phyloP scores from a whole-genome alignment of 2,113 vertebrate genomes.

The Ginglymostoma cirratum region DNA sequence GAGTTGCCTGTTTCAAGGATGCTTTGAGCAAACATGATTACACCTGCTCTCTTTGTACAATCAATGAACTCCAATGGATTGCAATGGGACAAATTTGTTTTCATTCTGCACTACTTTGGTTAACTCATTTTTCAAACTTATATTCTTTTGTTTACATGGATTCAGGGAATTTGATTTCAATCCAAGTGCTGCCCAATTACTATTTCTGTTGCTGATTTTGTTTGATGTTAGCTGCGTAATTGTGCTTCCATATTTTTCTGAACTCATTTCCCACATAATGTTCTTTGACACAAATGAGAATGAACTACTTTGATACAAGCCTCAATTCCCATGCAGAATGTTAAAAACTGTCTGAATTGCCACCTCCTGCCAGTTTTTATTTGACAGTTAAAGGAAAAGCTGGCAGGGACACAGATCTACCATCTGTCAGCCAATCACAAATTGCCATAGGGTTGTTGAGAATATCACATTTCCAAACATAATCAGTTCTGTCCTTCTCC shows the following conservation, averaged over 20 bases:
- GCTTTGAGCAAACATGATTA: background rate
- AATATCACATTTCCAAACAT: background rate
- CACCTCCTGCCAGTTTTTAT: background rate
- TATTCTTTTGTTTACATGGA: background rate
- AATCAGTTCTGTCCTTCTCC: background rate
- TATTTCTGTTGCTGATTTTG: background rate
- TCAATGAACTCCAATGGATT: background rate
- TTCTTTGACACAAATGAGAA: background rate
- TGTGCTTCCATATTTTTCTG: background rate
- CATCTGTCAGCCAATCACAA: background rate
- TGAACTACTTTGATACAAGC: background rate
- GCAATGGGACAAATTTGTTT: background rate
- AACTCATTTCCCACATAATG: background rate
- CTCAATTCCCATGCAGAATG: background rate
- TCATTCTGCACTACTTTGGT: background rate
- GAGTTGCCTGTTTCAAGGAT: background rate
- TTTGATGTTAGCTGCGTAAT: background rate
- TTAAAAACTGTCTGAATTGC: background rate
- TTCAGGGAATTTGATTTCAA: background rate
- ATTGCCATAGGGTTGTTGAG: background rate
- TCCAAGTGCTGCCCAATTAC: background rate
- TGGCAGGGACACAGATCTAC: background rate
- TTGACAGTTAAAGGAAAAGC: background rate
- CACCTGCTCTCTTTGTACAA: background rate
- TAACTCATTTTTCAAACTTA: background rate